These are phyloP conservation scores for Eristalis tenax DNA, from an alignment of 2,888 invertebrate species.

Conservation along the genomic window DNA sequence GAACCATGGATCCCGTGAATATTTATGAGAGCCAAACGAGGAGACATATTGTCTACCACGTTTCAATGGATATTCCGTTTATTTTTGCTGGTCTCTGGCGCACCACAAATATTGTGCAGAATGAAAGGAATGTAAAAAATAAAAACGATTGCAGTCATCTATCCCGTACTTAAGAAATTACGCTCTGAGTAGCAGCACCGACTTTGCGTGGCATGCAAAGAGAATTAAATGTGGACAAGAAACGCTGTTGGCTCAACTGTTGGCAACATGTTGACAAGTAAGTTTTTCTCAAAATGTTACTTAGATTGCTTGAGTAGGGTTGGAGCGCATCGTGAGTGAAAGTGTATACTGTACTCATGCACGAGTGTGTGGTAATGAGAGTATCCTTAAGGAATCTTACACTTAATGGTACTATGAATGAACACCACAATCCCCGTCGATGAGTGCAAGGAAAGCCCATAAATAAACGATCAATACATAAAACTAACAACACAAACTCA, in stretches of 20 bases:
- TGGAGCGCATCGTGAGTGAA: neutral
- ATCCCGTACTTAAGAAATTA: neutral
- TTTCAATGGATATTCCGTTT: neutral
- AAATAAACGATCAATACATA: slow-evolving; percentile 7
- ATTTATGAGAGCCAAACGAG: slow-evolving; percentile 32
- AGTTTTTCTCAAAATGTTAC: neutral
- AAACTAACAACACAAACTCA: slow-evolving; percentile 27
- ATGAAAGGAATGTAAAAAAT: neutral
- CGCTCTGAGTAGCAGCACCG: neutral
- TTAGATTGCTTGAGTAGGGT: neutral
- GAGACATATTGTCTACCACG: neutral
- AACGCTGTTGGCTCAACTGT: neutral
- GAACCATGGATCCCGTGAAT: slow-evolving; percentile 28
- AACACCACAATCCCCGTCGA: neutral
- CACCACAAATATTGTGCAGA: neutral
- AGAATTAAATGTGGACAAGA: neutral
- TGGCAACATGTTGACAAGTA: neutral
- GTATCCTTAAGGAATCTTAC: neutral
- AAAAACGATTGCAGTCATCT: neutral
- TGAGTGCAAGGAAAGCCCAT: slow-evolving; percentile 3
- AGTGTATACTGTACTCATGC: neutral
- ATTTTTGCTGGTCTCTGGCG: neutral
- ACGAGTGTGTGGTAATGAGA: neutral
- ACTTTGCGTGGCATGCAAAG: neutral
- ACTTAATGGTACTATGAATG: neutral